phyloP scores from a whole-genome alignment of 2,888 invertebrate genomes.

The Eustalomyia histrio region DNA sequence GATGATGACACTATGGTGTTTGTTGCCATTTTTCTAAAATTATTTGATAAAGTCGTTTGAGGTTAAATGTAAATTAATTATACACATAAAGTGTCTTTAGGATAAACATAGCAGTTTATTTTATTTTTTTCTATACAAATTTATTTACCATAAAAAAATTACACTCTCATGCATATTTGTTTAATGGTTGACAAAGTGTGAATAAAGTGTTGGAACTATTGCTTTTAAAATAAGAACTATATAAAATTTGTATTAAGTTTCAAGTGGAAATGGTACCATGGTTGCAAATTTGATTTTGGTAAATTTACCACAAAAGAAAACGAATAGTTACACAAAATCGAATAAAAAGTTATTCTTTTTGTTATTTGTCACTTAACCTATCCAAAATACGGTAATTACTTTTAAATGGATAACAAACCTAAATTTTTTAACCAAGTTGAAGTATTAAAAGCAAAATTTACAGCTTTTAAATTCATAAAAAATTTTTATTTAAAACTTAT shows the following conservation, averaged over 20 bases:
- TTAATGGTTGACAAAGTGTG: slow-evolving; percentile 29
- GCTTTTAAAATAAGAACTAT: neutral
- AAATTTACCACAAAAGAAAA: neutral
- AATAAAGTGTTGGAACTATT: slow-evolving; percentile 14
- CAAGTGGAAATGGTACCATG: neutral
- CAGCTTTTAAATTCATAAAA: too few species aligned
- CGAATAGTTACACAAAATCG: too few species aligned
- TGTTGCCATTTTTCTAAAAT: slow-evolving; percentile 49
- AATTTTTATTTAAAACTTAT: too few species aligned
- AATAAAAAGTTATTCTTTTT: too few species aligned
- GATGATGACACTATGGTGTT: slow-evolving; percentile 19
- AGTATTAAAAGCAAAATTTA: too few species aligned
- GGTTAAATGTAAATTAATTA: slow-evolving; percentile 63
- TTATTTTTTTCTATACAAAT: slow-evolving; percentile 6
- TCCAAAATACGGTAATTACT: too few species aligned
- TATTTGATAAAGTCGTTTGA: slow-evolving; percentile 58
- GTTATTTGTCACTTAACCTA: too few species aligned
- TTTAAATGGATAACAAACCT: too few species aligned
- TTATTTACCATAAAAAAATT: slow-evolving; percentile 10
- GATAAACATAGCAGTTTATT: slow-evolving; percentile 19
- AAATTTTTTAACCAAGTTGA: too few species aligned
- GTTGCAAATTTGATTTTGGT: neutral
- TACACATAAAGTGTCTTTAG: slow-evolving; percentile 57
- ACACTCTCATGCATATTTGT: slow-evolving; percentile 14
- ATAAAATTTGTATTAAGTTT: neutral